Conservation (phyloP, 1,140 invertebrate genomes). For the Plodia interpunctella region DNA sequence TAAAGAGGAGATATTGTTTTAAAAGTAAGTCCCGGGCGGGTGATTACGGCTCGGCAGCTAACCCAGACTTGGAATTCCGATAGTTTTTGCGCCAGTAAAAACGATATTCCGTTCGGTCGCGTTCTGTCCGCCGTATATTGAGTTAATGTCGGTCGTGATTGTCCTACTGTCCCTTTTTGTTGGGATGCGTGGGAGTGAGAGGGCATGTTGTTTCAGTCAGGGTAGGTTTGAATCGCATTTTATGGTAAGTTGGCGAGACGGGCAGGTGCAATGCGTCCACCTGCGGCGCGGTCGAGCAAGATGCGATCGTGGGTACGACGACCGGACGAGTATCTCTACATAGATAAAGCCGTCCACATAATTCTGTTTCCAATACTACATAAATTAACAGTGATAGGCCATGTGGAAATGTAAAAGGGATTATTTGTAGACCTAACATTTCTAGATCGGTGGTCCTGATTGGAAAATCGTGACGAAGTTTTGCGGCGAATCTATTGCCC, state of each 20-base stretch:
- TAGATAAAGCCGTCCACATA: slow-evolving; percentile 53
- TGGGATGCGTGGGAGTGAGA: slow-evolving; percentile 37
- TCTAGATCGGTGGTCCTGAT: slow-evolving; percentile 30
- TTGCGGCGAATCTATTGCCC: background rate
- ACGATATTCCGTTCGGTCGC: slow-evolving; percentile 67
- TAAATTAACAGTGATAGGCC: slow-evolving; percentile 64
- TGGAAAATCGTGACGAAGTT: slow-evolving; percentile 24
- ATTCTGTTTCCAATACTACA: slow-evolving; percentile 49
- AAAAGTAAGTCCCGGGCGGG: slow-evolving; percentile 57
- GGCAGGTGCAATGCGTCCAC: slow-evolving; percentile 68
- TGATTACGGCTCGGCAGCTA: slow-evolving; percentile 57
- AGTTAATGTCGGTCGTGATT: slow-evolving; percentile 70
- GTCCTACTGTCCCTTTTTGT: slow-evolving; percentile 40
- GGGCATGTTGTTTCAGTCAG: slow-evolving; percentile 45
- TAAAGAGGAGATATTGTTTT: slow-evolving; percentile 66
- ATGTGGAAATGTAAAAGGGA: slow-evolving; percentile 34
- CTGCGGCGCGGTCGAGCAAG: slow-evolving; percentile 50
- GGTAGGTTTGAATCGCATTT: slow-evolving; percentile 65
- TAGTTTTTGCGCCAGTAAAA: slow-evolving; percentile 74
- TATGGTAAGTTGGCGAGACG: slow-evolving; percentile 64
- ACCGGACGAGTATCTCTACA: slow-evolving; percentile 42
- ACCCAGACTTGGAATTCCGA: slow-evolving; percentile 64
- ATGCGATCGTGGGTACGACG: slow-evolving; percentile 44
- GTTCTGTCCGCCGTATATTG: slow-evolving; percentile 59
- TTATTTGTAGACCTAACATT: slow-evolving; percentile 29